phyloP scores from a whole-genome alignment of 2,888 invertebrate species.

The Orthonychiurus folsomi region DNA sequence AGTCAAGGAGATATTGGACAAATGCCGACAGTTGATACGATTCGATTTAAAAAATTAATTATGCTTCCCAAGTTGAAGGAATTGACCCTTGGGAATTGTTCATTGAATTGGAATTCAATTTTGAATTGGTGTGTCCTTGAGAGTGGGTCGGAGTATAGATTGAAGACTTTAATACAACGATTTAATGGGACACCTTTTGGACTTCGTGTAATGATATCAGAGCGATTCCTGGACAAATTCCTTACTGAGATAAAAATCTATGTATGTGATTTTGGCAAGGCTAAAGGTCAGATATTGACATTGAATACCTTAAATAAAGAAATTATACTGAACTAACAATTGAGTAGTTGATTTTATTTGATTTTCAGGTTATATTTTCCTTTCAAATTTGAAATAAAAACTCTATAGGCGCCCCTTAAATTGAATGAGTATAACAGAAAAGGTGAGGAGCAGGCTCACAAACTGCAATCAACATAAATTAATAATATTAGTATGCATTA shows the following conservation, averaged over 20 bases:
- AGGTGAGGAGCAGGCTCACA: slow-evolving; percentile 1
- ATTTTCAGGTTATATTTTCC: not conserved
- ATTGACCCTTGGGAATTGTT: not conserved
- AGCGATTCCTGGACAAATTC: too few relatives aligned
- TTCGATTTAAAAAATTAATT: not conserved
- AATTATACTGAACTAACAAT: too few relatives aligned
- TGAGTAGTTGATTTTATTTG: too few relatives aligned
- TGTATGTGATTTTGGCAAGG: too few relatives aligned
- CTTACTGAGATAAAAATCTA: too few relatives aligned
- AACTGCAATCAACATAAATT: not conserved
- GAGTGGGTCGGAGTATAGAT: not conserved
- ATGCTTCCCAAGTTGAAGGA: not conserved
- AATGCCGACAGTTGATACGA: not conserved
- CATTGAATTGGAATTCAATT: not conserved
- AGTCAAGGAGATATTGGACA: not conserved
- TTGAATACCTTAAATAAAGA: slow-evolving; percentile 1
- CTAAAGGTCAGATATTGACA: too few relatives aligned
- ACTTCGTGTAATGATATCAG: too few relatives aligned
- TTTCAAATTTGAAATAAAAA: not conserved
- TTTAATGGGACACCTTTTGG: not conserved
- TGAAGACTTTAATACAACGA: not conserved
- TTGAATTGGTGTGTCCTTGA: not conserved
- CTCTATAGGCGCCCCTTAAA: not conserved
- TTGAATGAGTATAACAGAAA: not conserved
- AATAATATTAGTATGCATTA: not conserved